These are phyloP conservation scores for Apostichopus californicus DNA, from an alignment of 35 echinoderm and acorn worm genomes.

Conservation along the genomic window DNA sequence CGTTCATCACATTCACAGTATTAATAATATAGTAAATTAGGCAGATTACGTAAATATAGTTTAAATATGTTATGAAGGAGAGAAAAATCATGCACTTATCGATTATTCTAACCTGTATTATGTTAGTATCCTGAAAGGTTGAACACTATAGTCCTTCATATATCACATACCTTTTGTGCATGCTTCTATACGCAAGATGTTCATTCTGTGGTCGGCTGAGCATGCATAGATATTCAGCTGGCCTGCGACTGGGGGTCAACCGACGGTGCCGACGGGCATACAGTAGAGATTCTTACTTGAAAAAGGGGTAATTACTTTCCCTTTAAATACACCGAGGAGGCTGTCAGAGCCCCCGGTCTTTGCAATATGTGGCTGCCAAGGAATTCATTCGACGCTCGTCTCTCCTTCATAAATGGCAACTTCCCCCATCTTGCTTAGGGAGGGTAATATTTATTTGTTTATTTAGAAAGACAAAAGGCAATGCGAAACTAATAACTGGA, in stretches of 20 bases:
- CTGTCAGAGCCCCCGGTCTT: not conserved
- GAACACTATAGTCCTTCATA: too few relatives aligned
- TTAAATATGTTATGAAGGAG: too few relatives aligned
- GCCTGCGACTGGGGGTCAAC: not conserved
- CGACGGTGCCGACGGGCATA: not conserved
- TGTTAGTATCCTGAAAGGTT: too few relatives aligned
- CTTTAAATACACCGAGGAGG: not conserved
- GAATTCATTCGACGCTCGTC: not conserved
- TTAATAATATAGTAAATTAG: too few relatives aligned
- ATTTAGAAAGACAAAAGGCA: slow-evolving; percentile 48
- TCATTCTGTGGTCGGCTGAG: not conserved
- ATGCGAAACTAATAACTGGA: slow-evolving; percentile 45
- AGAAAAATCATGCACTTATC: too few relatives aligned
- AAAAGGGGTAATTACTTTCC: not conserved
- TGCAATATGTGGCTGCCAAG: not conserved
- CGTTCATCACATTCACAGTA: too few relatives aligned
- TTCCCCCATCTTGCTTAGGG: not conserved
- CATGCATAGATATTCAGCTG: not conserved
- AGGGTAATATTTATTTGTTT: slow-evolving; percentile 45
- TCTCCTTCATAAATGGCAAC: not conserved
- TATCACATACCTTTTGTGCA: too few relatives aligned
- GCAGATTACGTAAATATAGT: too few relatives aligned
- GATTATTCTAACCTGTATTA: too few relatives aligned
- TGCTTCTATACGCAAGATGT: not conserved
- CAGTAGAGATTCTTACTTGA: not conserved